A percentile compares a stretch with the other conserved stretches of the same genome.
Evolutionary conservation across 2,888 invertebrate genomes (phyloP).

Genomic region (Micoletzkya japonica): DNA sequence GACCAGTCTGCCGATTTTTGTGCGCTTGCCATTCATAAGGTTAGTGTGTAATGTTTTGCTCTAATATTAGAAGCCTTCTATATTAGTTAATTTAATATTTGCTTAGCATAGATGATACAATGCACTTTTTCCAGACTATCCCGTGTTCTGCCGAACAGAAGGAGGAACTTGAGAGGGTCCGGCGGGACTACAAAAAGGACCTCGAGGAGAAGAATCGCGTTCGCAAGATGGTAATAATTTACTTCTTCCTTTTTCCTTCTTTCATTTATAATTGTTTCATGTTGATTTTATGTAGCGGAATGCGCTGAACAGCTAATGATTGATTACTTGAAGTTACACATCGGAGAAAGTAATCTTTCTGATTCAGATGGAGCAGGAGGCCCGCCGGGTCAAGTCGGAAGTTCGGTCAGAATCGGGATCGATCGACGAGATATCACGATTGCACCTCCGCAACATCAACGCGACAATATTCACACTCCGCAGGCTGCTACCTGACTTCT

Average conservation of each 20-base stretch:
- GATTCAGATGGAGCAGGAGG: no score
- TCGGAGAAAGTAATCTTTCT: not conserved
- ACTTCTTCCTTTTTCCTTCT: no score
- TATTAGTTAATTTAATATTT: not conserved
- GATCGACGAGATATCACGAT: no score
- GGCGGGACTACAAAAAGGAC: slow-evolving; percentile 9
- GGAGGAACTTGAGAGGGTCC: slow-evolving; percentile 1
- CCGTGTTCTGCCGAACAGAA: not conserved
- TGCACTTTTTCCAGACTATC: no score
- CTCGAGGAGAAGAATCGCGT: slow-evolving; percentile 9
- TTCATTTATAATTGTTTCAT: not conserved
- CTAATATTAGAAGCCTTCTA: not conserved
- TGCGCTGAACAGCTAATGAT: no score
- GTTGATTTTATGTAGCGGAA: not conserved
- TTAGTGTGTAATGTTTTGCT: not conserved
- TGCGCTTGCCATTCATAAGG: not conserved
- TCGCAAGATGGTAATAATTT: slow-evolving; percentile 13
- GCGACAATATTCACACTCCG: no score
- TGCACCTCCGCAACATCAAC: no score
- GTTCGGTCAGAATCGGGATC: no score
- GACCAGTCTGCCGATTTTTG: slow-evolving; percentile 17
- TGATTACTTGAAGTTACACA: not conserved
- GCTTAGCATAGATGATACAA: no score
- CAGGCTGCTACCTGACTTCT: no score
- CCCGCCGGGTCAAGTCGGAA: no score